A percentile compares a stretch with the other conserved stretches of the same genome.
Conservation (phyloP, 2,888 invertebrate genomes). For the Megaustenia siamemsis region DNA sequence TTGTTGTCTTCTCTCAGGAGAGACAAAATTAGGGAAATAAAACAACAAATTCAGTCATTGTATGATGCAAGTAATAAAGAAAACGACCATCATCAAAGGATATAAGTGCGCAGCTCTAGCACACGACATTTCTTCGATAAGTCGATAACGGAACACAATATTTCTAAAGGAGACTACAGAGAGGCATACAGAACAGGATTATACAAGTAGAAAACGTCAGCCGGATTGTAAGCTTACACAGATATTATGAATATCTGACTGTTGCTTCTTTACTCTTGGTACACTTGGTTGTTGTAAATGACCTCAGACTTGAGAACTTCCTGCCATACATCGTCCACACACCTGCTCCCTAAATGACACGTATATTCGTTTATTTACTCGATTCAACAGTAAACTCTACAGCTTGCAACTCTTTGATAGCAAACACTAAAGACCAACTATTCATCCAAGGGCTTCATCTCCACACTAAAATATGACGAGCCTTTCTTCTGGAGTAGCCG, state of each 20-base stretch:
- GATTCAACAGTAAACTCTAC: neutral
- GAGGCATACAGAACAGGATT: no score
- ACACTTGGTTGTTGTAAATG: neutral
- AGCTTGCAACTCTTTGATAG: neutral
- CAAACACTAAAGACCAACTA: neutral
- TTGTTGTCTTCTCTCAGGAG: no score
- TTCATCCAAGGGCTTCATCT: no score
- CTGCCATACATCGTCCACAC: neutral
- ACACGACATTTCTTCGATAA: no score
- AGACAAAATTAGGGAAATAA: no score
- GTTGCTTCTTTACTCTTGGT: neutral
- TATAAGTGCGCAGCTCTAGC: no score
- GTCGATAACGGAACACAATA: neutral
- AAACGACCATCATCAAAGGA: no score
- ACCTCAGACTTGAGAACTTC: neutral
- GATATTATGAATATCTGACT: neutral
- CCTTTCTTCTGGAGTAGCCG: constrained; percentile 11
- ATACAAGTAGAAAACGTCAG: neutral
- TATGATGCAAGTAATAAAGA: no score
- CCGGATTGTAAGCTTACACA: neutral
- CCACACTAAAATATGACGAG: constrained; percentile 38
- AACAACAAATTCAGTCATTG: no score
- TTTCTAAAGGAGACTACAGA: neutral
- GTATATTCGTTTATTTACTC: neutral
- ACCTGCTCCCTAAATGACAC: neutral